These are phyloP conservation scores for Eulemur rufifrons DNA, from an alignment of 2,113 vertebrate species.

Conservation along the genomic window DNA sequence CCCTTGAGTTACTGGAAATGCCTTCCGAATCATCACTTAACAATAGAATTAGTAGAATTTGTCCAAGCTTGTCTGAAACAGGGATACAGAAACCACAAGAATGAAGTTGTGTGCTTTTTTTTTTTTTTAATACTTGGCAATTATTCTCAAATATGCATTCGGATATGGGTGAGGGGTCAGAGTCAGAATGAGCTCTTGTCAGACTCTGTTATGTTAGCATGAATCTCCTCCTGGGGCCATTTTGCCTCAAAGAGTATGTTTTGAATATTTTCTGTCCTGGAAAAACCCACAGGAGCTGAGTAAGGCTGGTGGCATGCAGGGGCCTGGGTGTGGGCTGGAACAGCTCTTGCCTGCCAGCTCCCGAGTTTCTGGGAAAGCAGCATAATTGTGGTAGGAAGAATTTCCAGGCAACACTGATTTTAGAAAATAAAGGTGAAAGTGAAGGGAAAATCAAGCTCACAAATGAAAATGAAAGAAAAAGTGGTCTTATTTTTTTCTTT, in stretches of 20 bases:
- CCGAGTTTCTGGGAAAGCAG: slow-evolving; percentile 44
- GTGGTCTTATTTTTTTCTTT: neutral
- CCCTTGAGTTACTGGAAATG: neutral
- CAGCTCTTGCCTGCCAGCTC: neutral
- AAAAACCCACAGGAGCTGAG: slow-evolving; percentile 57
- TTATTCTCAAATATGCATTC: slow-evolving; percentile 37
- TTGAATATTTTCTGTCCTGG: slow-evolving; percentile 54
- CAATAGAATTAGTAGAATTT: slow-evolving; percentile 55
- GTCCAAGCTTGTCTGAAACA: slow-evolving; percentile 55
- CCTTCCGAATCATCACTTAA: slow-evolving; percentile 27
- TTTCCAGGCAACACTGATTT: slow-evolving; percentile 43
- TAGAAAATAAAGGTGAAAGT: slow-evolving; percentile 15
- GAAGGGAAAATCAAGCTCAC: neutral
- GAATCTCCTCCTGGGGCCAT: slow-evolving; percentile 64
- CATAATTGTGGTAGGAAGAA: slow-evolving; percentile 18
- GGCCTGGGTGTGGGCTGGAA: neutral
- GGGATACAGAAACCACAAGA: slow-evolving; percentile 60
- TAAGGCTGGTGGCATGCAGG: slow-evolving; percentile 1
- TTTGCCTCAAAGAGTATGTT: slow-evolving; percentile 59
- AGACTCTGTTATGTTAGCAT: slow-evolving; percentile 29
- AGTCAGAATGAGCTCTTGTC: neutral
- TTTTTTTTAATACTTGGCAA: slow-evolving; percentile 32
- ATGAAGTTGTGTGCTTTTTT: slow-evolving; percentile 40
- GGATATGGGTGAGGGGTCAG: neutral
- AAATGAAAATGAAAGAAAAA: neutral